These are phyloP conservation scores for Sprattus sprattus DNA, from an alignment of 2,113 vertebrate species.

Conservation along the genomic window DNA sequence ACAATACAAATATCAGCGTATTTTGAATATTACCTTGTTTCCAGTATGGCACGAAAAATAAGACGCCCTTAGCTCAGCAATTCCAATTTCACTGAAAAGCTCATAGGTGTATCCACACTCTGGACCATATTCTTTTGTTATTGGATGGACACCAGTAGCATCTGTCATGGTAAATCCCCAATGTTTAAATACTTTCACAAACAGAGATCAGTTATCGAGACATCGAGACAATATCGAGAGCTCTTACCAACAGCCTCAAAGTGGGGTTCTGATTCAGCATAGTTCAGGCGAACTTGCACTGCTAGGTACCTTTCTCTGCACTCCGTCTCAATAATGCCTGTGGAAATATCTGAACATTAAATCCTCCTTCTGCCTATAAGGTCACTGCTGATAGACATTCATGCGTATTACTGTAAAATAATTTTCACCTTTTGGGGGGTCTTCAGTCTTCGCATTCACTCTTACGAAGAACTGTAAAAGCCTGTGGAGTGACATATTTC, in stretches of 20 bases:
- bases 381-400: too few relatives aligned
- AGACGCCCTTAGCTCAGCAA: conserved; percentile 55
- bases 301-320: not conserved
- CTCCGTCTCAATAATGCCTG: not conserved
- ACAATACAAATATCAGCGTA: too few relatives aligned
- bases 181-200: not conserved
- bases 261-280: not conserved
- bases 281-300: not conserved
- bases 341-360: not conserved
- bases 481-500: not conserved
- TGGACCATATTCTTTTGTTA: conserved; percentile 53
- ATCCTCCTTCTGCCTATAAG: not conserved
- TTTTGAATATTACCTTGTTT: conserved; percentile 46
- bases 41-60: conserved; percentile 66
- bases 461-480: not conserved
- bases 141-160: conserved; percentile 40
- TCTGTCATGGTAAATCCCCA: conserved; percentile 40
- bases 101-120: conserved; percentile 61
- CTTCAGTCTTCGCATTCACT: not conserved
- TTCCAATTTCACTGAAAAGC: conserved; percentile 20
- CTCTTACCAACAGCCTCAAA: not conserved
- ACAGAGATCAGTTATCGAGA: not conserved
- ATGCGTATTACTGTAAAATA: too few relatives aligned
- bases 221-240: not conserved
- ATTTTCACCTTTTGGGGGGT: not conserved